phyloP scores from a whole-genome alignment of 2,888 invertebrate genomes.

The Adela reaumurella region DNA sequence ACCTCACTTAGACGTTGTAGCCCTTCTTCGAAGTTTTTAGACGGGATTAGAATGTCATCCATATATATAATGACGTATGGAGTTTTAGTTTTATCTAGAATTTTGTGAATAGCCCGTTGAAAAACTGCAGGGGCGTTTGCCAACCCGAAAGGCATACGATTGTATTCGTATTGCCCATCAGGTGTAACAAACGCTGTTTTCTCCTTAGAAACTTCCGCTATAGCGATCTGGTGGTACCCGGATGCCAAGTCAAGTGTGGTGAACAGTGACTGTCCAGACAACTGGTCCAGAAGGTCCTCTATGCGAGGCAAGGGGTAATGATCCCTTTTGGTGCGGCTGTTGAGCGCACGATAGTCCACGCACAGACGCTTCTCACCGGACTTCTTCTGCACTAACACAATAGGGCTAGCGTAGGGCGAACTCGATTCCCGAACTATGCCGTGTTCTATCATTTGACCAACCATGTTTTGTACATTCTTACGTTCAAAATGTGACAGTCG shows the following conservation, averaged over 20 bases:
- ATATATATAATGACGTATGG: too few relatives aligned
- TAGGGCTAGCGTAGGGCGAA: constrained; percentile 17
- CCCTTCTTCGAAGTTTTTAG: too few relatives aligned
- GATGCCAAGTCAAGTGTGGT: constrained; percentile 19
- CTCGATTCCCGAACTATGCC: constrained; percentile 4
- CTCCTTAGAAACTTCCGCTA: constrained; percentile 15
- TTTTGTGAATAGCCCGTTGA: too few relatives aligned
- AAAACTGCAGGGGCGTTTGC: too few relatives aligned
- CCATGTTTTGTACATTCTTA: constrained; percentile 1
- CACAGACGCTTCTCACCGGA: constrained; percentile 13
- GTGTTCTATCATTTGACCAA: constrained; percentile 1
- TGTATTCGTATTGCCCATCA: too few relatives aligned
- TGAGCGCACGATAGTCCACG: constrained; percentile 9
- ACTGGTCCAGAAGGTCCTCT: constrained; percentile 18
- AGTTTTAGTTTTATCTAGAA: too few relatives aligned
- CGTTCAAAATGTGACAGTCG: constrained; percentile 4
- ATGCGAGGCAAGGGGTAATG: constrained; percentile 16
- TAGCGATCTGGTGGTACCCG: constrained; percentile 22
- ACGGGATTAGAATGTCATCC: too few relatives aligned
- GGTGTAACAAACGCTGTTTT: constrained; percentile 20
- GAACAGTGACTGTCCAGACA: constrained; percentile 17
- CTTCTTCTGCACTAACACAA: constrained; percentile 16
- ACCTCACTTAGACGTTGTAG: too few relatives aligned
- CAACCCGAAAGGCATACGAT: too few relatives aligned
- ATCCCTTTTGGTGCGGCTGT: constrained; percentile 14